A percentile compares a stretch with the other conserved stretches of the same genome.
Conservation (phyloP, 2,888 invertebrate genomes). For the Saturnia pavonia region DNA sequence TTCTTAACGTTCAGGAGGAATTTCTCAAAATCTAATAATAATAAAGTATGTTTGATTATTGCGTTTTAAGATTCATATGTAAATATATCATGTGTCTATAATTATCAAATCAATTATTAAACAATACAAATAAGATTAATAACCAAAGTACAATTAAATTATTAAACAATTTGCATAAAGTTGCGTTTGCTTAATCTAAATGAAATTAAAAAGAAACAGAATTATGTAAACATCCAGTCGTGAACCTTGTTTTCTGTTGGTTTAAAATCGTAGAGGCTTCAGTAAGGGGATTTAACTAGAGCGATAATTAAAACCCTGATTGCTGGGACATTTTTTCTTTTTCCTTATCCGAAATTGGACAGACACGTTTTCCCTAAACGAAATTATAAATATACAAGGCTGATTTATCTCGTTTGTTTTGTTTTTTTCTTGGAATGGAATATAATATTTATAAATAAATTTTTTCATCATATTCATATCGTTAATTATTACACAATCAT, state of each 20-base stretch:
- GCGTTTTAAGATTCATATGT: too few species aligned
- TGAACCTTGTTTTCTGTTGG: conserved; percentile 12
- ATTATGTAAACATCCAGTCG: conserved; percentile 2
- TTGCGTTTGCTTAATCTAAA: not conserved
- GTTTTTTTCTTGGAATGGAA: conserved; percentile 25
- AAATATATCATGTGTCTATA: too few species aligned
- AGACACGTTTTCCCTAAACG: conserved; percentile 30
- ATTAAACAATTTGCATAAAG: not conserved
- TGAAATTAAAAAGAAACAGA: not conserved
- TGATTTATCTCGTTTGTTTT: conserved; percentile 18
- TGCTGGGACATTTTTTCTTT: conserved; percentile 40
- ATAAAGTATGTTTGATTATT: too few species aligned
- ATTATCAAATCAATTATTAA: too few species aligned
- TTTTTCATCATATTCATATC: not conserved
- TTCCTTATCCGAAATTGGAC: conserved; percentile 39
- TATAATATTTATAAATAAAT: not conserved
- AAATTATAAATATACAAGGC: conserved; percentile 20
- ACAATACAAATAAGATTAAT: not conserved
- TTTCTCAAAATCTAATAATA: too few species aligned
- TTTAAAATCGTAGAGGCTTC: conserved; percentile 16
- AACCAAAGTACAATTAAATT: not conserved
- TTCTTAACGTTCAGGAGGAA: too few species aligned
- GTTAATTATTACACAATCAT: too few species aligned
- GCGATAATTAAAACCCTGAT: conserved; percentile 48
- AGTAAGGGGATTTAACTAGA: conserved; percentile 39